Percentiles rank a stretch among this genome's conserved stretches.
These are phyloP conservation scores for Mionectes macconnelli DNA, from an alignment of 2,113 vertebrate genomes.

Conservation along the genomic window DNA sequence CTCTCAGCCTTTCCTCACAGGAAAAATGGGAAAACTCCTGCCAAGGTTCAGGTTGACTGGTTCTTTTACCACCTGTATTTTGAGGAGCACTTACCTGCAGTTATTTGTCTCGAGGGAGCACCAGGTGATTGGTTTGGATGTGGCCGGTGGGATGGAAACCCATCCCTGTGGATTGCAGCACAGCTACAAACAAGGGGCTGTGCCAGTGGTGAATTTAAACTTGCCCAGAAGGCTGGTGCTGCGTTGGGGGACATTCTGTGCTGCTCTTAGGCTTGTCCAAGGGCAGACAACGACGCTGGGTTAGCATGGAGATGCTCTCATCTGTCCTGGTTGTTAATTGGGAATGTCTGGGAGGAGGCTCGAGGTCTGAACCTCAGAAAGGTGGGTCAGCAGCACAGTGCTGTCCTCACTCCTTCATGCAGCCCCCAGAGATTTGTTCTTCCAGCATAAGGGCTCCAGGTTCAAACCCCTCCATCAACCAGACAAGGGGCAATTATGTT, in stretches of 20 bases:
- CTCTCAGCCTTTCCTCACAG: neutral
- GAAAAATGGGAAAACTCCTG: neutral
- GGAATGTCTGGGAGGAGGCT: neutral
- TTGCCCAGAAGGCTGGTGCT: neutral
- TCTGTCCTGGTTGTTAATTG: neutral
- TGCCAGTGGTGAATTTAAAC: neutral
- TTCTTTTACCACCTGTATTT: neutral
- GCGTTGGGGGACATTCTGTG: neutral
- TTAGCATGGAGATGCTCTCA: neutral
- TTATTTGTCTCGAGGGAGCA: neutral
- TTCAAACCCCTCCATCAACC: neutral
- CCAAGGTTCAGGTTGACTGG: neutral
- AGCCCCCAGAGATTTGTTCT: neutral
- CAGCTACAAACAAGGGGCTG: neutral
- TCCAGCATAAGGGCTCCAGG: neutral
- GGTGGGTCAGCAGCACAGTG: neutral
- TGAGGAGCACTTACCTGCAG: neutral
- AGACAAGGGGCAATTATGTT: neutral
- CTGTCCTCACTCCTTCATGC: neutral
- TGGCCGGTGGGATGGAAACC: neutral
- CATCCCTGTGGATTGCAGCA: neutral
- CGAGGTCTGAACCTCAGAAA: rapidly evolving
- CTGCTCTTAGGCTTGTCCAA: rapidly evolving
- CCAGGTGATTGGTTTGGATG: neutral
- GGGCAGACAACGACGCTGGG: neutral